Conservation (phyloP, 37 sponge, comb jelly and placozoan species). For the Haliclona indistincta region DNA sequence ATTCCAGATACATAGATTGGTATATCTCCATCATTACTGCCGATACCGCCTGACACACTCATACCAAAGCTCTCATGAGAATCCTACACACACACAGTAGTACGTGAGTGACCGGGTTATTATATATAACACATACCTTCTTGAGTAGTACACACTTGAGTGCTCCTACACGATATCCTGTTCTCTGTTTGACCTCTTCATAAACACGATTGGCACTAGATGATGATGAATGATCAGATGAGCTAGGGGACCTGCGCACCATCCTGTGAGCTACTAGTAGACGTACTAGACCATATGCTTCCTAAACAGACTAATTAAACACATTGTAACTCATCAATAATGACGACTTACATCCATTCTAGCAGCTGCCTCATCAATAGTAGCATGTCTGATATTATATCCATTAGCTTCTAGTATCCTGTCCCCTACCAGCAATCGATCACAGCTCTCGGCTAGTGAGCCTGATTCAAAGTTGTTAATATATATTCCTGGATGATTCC, state of each 20-base stretch:
- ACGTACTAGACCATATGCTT: not conserved
- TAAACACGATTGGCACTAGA: constrained; percentile 2
- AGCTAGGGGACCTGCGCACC: constrained; percentile 5
- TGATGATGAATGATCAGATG: constrained; percentile 3
- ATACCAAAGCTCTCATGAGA: constrained; percentile 78
- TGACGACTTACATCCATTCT: constrained; percentile 36
- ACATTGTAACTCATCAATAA: not conserved
- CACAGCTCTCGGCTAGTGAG: constrained; percentile 42
- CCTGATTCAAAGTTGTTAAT: constrained; percentile 58
- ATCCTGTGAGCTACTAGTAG: not conserved
- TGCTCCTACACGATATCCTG: constrained; percentile 30
- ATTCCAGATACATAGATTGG: constrained; percentile 65
- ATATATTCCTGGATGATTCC: constrained; percentile 60
- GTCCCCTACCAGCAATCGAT: constrained; percentile 54
- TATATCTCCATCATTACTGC: constrained; percentile 60
- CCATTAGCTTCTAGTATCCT: constrained; percentile 79
- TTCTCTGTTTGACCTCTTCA: constrained; percentile 20
- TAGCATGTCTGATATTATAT: constrained; percentile 52
- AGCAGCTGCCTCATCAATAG: constrained; percentile 63
- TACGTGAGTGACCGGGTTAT: not conserved
- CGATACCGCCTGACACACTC: constrained; percentile 78
- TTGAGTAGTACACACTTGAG: constrained; percentile 44
- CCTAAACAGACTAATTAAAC: not conserved
- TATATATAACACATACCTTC: constrained; percentile 28
- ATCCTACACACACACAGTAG: constrained; percentile 21